Evolutionary conservation across 2,113 vertebrate species (phyloP), one percentile per base, ranked within the genome.

Genomic region (Pao palembangensis): DNA sequence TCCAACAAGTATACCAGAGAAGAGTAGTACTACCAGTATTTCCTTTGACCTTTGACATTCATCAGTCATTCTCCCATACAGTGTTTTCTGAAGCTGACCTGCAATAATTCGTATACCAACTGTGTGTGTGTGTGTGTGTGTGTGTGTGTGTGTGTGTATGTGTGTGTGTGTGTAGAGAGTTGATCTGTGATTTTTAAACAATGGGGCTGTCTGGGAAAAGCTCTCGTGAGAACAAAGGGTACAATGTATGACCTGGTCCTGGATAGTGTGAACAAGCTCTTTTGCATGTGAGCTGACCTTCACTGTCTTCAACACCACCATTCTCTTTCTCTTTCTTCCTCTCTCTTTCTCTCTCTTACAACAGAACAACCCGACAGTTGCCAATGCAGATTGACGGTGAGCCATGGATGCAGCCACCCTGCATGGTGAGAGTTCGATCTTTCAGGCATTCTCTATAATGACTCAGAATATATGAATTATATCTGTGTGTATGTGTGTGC

Each of bases 331-430:
- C 25, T 28, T 28, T 28, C 25, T 28, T 7, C 25, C 25, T 23
- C 50, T 56, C 34, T 25, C 42, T 13, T 61, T 12, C 51, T 4
- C 34, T 31, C 20, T 34, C 44, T 21, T 15, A 15, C 47, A 67
- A 67, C 83, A 98, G 95, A 87, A 98, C 95, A 0, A 93, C 92
- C 75, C 93, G 96, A 41, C 88, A 93, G 73, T 88, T 98, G 81
- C 96, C 96, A 10, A 98, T 98, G 96, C 96, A 98, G 90, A 95
- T 98, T 51, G 96, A 98, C 1, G 95, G 96, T 14, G 96, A 98
- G 84, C 96, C 96, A 38, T 98, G 96, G 96, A 96, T 97, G 94
- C 96, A 98, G 87, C 93, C 95, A 0, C 89, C 93, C 19, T 97
- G 95, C 87, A 93, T 87, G 3, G 96, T 98, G 81, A 94, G 94